Conservation (phyloP, 2,113 vertebrate genomes). For the Zosterops borbonicus region DNA sequence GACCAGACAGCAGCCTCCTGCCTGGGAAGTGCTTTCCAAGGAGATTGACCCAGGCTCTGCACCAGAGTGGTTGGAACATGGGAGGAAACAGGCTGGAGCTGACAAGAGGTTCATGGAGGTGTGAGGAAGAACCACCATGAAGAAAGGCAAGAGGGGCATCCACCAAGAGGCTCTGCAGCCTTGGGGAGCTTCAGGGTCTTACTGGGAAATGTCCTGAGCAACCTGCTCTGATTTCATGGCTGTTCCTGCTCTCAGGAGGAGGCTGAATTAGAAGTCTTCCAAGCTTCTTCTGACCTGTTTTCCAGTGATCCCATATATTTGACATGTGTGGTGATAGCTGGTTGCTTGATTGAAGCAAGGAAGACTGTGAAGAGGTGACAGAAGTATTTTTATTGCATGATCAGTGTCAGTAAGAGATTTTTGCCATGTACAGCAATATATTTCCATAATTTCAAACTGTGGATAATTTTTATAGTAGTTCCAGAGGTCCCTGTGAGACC, state of each 20-base stretch:
- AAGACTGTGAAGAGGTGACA: not conserved
- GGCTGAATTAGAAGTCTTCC: not conserved
- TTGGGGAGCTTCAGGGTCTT: not conserved
- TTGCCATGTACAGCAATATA: not conserved
- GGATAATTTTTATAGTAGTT: not conserved
- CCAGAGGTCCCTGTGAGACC: not conserved
- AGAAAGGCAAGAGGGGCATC: not conserved
- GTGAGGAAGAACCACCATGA: not conserved
- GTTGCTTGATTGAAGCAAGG: not conserved
- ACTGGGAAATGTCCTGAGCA: not conserved
- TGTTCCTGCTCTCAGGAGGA: not conserved
- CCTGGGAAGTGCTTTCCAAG: not conserved
- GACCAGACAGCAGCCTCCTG: not conserved
- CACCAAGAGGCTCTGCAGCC: not conserved
- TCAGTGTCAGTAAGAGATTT: not conserved
- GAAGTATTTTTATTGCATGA: not conserved
- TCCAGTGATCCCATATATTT: accelerated
- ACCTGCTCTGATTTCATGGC: not conserved
- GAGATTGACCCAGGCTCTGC: not conserved
- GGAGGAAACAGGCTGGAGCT: not conserved
- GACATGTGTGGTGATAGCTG: not conserved
- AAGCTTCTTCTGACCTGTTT: not conserved
- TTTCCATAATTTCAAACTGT: not conserved
- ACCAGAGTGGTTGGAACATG: not conserved
- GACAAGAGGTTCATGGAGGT: not conserved